Evolutionary conservation across 1,140 invertebrate species (phyloP), one percentile per base, ranked within the genome.

Genomic region (Drosophila kanapiae): DNA sequence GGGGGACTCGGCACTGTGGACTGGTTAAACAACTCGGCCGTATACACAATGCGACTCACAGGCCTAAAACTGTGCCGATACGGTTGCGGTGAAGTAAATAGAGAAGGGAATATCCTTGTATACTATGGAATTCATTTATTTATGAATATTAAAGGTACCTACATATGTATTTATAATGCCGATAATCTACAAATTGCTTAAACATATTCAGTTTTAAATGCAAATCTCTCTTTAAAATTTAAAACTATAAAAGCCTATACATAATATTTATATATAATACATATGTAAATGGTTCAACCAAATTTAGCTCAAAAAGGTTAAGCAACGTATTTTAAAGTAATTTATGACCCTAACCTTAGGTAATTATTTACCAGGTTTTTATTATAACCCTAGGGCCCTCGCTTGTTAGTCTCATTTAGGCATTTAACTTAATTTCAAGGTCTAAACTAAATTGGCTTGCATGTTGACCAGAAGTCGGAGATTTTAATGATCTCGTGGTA

Each of bases 1-100:
- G 45, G 38, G 38, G 40, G 13, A 37, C 49, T 45, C 69, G 67
- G 45, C 56, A 11, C 16, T 65, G 14, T 31, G 59, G 65, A 33
- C 35, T 51, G 45, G 33, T 38, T 54, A 37, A 69, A 37, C 62
- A 35, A 65, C 23, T 38, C 29, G 29, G 13, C 29, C 37, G 48
- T 67, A 51, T 43, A 67, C 62, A 49, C 62, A 53, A 23, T 9
- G 8, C 45, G 47, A 69, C 62, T 11, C 38, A 53, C 13, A 16
- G 67, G 47, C 49, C 63, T 67, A 67, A 29, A 65, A 69, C 62
- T 69, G 61, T 65, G 37, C 29, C 35, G 47, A 6, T 3, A 53
- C 62, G 64, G 4, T 67, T 29, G n/a, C 7, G 47, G 37, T 29
- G 5, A 18, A n/a, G 11, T 18, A 14, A 54, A 37, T 54, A 54